A percentile compares a stretch with the other conserved stretches of the same genome.
These are phyloP conservation scores for Bellardia pandia DNA, from an alignment of 2,888 invertebrate genomes.

Conservation along the genomic window DNA sequence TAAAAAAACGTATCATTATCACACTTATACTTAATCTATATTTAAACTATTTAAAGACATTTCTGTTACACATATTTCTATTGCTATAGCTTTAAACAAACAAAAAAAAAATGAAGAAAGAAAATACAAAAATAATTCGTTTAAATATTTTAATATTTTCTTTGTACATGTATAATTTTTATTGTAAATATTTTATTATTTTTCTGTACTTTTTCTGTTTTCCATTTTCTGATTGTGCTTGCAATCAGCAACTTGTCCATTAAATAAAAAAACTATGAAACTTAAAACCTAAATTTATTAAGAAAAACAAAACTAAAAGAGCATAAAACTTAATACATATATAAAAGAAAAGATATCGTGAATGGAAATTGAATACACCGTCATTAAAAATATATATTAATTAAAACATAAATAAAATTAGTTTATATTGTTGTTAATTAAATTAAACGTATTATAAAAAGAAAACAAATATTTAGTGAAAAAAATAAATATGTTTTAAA, in stretches of 20 bases:
- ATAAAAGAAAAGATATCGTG: conserved; percentile 67
- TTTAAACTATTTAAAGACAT: conserved; percentile 48
- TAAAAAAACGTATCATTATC: conserved; percentile 42
- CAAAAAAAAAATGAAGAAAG: not conserved
- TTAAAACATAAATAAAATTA: conserved; percentile 58
- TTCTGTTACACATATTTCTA: conserved; percentile 53
- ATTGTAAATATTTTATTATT: conserved; percentile 64
- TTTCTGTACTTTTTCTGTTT: conserved; percentile 40
- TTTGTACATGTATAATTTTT: conserved; percentile 52
- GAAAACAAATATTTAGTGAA: conserved; percentile 66
- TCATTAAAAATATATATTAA: conserved; percentile 63
- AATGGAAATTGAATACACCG: conserved; percentile 73
- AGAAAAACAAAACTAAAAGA: conserved; percentile 31
- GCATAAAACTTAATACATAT: conserved; percentile 27
- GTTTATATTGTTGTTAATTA: conserved; percentile 73
- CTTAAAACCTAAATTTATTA: conserved; percentile 55
- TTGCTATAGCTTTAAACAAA: conserved; percentile 58
- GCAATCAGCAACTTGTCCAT: conserved; percentile 67
- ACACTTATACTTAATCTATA: not conserved
- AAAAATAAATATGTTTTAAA: conserved; percentile 65
- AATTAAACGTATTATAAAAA: conserved; percentile 69
- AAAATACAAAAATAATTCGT: not conserved
- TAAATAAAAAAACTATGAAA: conserved; percentile 59
- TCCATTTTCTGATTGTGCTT: conserved; percentile 33
- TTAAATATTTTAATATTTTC: conserved; percentile 37